Base-by-base conservation (phyloP, 2,888 invertebrate genomes). In the Tetropium fuscum region DNA sequence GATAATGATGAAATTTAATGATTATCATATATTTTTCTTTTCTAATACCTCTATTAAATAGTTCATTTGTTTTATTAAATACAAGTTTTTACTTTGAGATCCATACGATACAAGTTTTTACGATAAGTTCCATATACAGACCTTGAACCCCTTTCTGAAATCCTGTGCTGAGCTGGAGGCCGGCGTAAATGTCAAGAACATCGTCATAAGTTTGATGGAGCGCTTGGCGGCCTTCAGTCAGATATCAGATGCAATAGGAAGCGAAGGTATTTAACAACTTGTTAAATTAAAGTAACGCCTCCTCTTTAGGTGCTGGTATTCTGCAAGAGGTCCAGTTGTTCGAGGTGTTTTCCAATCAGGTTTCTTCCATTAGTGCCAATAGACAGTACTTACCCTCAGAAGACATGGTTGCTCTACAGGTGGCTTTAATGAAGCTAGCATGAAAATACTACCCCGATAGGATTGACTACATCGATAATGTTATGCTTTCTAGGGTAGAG, bases 111-210 rank as follows among this genome's bases (percentile, higher is more conserved):
- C n/a, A n/a, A n/a, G n/a, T n/a, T n/a, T n/a, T n/a, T n/a, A n/a
- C n/a, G 99, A 99, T 79, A 98, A 99, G 82, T 98, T 98, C 82
- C 99, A 99, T 83, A 85, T 99, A 75, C 94, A 96, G 71, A 98
- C 98, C 0, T 84, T 99, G 61, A 94, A 93, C 80, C 92, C 95
- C 36, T 99, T 99, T 83, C 85, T 99, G 57, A 94, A 96, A 81
- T 97, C 98, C 0, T 99, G 99, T 80, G 97, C 95, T 0, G 98
- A 99, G 78, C 84, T 99, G 0, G 96, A 98, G 77, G 90, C 91
- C 0, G 94, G 93, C 5, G 98, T 99, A 7, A 98, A 98, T 81
- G 97, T 98, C 4, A 98, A 98, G 83, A 98, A 97, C 80, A 96
- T 99, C 63, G 95, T 99, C 63, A 98, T 98, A 68, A 94, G 97